Percentiles rank a stretch among this genome's conserved stretches.
Evolutionary conservation across 2,797 vertebrate species (phyloP).

Genomic region (Octomys mimax): DNA sequence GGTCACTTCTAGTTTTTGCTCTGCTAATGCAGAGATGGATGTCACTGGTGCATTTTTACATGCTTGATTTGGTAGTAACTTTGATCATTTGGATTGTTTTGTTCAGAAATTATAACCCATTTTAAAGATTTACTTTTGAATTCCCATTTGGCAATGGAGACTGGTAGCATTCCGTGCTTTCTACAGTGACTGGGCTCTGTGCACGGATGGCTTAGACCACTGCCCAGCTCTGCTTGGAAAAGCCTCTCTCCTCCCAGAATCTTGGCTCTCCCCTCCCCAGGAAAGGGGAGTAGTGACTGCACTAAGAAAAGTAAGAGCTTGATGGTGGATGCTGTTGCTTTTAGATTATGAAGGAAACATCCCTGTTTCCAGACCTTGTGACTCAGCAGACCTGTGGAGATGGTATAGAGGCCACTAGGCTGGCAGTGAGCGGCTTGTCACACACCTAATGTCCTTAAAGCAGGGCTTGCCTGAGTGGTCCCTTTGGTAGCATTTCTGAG

Average conservation of each 20-base stretch:
- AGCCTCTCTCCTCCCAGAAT: neutral
- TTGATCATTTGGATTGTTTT: neutral
- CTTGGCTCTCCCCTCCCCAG: neutral
- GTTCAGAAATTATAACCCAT: neutral
- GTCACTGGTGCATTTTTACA: neutral
- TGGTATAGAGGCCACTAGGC: neutral
- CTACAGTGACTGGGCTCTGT: neutral
- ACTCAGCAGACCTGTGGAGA: neutral
- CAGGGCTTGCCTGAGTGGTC: neutral
- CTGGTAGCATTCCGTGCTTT: neutral
- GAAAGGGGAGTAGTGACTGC: neutral
- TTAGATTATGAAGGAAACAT: neutral
- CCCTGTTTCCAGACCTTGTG: neutral
- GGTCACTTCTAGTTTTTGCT: neutral
- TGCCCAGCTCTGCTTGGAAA: neutral
- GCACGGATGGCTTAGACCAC: neutral
- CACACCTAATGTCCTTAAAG: neutral
- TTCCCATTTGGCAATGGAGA: neutral
- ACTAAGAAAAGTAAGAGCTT: neutral
- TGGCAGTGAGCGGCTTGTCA: neutral
- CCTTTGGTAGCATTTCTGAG: neutral
- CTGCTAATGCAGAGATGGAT: neutral
- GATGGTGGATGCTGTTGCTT: rapidly evolving
- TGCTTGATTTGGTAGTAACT: neutral
- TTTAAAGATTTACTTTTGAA: neutral